Percentiles rank a stretch among this genome's conserved stretches.
Evolutionary conservation across 2,797 vertebrate genomes (phyloP).

Genomic region (Petrocephalus schoutedeni): DNA sequence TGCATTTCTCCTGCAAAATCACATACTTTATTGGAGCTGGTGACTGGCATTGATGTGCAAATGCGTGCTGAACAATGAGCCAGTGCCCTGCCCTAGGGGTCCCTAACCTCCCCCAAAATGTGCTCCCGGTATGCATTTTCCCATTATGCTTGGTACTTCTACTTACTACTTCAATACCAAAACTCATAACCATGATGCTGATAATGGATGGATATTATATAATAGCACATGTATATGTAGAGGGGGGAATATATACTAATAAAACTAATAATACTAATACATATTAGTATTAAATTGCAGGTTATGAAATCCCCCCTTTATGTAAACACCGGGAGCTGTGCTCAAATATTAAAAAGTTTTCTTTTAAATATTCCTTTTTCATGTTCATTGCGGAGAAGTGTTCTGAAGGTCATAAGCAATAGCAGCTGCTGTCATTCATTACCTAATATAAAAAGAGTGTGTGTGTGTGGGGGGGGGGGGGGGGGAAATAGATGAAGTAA

Average conservation of each 20-base stretch:
- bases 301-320: not conserved
- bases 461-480: slow-evolving; percentile 19
- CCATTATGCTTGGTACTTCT: not conserved
- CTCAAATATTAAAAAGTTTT: slow-evolving; percentile 24
- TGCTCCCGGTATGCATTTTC: not conserved
- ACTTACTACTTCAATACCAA: not conserved
- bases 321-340: not conserved
- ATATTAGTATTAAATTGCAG: not conserved
- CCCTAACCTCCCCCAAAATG: not conserved
- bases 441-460: slow-evolving; percentile 26
- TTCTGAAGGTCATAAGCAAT: slow-evolving; percentile 44
- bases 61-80: not conserved
- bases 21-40: not conserved
- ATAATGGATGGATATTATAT: slow-evolving; percentile 5
- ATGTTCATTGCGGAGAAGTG: slow-evolving; percentile 42
- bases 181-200: not conserved
- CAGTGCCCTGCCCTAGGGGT: not conserved
- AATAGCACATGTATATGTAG: not conserved
- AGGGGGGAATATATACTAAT: not conserved
- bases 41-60: not conserved
- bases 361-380: slow-evolving; percentile 31
- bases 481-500: slow-evolving; percentile 22
- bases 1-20: not conserved
- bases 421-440: slow-evolving; percentile 31
- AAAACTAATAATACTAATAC: not conserved